phyloP scores from a whole-genome alignment of 2,888 invertebrate species.

The Microchrysa polita region DNA sequence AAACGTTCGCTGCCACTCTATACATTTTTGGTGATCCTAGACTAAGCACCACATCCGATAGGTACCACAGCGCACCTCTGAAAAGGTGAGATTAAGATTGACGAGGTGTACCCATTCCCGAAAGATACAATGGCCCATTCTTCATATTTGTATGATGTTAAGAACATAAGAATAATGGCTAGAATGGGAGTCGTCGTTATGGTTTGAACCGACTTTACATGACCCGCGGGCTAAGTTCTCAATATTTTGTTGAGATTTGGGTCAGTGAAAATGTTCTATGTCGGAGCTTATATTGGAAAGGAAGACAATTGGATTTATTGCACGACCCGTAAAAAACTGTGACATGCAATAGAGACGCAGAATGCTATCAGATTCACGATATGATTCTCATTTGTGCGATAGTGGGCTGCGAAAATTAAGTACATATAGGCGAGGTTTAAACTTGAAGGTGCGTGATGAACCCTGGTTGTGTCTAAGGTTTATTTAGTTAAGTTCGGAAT shows the following conservation, averaged over 20 bases:
- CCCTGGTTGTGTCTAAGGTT: not conserved
- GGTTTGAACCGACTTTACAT: slow-evolving; percentile 7
- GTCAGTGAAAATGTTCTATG: slow-evolving; percentile 41
- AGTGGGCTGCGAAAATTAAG: not conserved
- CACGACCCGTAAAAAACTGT: slow-evolving; percentile 27
- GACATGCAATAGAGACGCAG: slow-evolving; percentile 3
- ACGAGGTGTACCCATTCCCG: slow-evolving; percentile 21
- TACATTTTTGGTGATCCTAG: not conserved
- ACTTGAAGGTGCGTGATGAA: not conserved
- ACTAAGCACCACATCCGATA: not conserved
- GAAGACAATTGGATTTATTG: slow-evolving; percentile 32
- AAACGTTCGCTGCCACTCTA: not conserved
- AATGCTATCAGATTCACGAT: not conserved
- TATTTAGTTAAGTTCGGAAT: slow-evolving; percentile 5
- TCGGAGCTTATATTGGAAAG: slow-evolving; percentile 16
- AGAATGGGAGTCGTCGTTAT: slow-evolving; percentile 21
- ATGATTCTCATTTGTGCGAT: slow-evolving; percentile 20
- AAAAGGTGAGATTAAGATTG: slow-evolving; percentile 1
- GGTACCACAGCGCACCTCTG: slow-evolving; percentile 10
- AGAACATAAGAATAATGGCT: slow-evolving; percentile 6
- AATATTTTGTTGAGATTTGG: slow-evolving; percentile 12
- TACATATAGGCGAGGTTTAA: not conserved
- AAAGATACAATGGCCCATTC: slow-evolving; percentile 16
- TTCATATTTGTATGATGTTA: not conserved
- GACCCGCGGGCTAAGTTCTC: slow-evolving; percentile 17